phyloP scores from a whole-genome alignment of 2,797 vertebrate species.

The Falco rusticolus region DNA sequence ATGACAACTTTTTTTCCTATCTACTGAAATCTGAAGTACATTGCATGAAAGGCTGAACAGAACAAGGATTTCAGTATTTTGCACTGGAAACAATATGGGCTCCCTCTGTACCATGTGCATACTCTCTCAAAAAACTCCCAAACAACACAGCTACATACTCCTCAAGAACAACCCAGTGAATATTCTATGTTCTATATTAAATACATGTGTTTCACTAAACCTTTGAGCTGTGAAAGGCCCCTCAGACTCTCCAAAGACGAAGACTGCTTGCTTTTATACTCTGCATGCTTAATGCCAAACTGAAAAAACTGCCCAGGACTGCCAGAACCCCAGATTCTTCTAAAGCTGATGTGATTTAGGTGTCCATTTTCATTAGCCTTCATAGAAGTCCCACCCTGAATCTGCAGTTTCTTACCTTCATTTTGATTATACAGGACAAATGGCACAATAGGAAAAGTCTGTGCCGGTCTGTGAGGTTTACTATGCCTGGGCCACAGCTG shows the following conservation, averaged over 20 bases:
- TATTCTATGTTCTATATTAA: not conserved
- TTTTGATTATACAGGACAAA: not conserved
- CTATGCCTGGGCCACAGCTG: not conserved
- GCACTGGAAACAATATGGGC: not conserved
- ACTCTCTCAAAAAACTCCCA: accelerated
- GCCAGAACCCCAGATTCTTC: not conserved
- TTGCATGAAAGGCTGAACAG: not conserved
- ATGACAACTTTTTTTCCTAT: not conserved
- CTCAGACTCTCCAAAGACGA: not conserved
- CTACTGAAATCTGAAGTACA: not conserved
- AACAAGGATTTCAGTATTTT: not conserved
- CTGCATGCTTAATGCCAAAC: not conserved
- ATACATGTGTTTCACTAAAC: not conserved
- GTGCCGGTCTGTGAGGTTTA: not conserved
- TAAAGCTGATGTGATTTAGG: not conserved
- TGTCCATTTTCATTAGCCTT: not conserved
- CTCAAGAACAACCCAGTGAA: not conserved
- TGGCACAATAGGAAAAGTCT: not conserved
- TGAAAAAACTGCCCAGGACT: not conserved
- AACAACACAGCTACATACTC: not conserved
- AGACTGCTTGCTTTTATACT: not conserved
- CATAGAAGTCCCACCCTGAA: not conserved
- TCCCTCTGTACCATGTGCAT: not conserved
- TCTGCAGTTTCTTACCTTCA: not conserved
- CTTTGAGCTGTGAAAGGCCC: not conserved